A percentile compares a stretch with the other conserved stretches of the same genome.
phyloP scores from a whole-genome alignment of 2,113 vertebrate species.

The Psittacula cyanocephala region DNA sequence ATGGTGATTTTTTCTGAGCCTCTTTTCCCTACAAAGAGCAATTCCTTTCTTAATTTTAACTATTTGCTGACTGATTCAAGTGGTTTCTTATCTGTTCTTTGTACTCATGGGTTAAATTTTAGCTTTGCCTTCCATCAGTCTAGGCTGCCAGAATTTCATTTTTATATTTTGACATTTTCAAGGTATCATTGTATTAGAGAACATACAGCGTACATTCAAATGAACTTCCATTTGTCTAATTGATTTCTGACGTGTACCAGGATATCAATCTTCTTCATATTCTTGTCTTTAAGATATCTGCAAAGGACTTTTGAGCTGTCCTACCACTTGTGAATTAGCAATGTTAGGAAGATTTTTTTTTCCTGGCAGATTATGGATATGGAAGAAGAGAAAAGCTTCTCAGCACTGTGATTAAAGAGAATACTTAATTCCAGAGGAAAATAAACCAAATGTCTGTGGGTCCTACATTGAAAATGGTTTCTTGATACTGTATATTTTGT shows the following conservation, averaged over 20 bases:
- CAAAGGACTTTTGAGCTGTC: background rate
- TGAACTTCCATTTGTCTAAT: background rate
- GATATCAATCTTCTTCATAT: background rate
- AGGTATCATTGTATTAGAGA: background rate
- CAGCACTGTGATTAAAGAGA: background rate
- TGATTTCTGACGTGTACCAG: background rate
- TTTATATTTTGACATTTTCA: background rate
- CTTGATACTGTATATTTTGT: background rate
- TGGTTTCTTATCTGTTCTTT: background rate
- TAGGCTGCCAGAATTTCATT: background rate
- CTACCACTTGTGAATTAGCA: background rate
- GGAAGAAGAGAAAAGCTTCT: background rate
- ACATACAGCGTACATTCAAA: background rate
- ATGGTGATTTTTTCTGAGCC: too few species aligned
- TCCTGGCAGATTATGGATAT: background rate
- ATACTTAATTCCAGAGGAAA: background rate
- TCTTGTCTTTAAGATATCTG: background rate
- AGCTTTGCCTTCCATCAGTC: background rate
- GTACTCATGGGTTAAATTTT: background rate
- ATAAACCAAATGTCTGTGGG: background rate
- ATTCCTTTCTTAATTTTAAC: background rate
- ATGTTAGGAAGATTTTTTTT: background rate
- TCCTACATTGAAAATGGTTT: background rate
- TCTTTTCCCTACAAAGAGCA: background rate
- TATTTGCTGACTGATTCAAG: background rate